Conservation (phyloP, 37 sponge, comb jelly and placozoan species). For the Theonella swinhoei region DNA sequence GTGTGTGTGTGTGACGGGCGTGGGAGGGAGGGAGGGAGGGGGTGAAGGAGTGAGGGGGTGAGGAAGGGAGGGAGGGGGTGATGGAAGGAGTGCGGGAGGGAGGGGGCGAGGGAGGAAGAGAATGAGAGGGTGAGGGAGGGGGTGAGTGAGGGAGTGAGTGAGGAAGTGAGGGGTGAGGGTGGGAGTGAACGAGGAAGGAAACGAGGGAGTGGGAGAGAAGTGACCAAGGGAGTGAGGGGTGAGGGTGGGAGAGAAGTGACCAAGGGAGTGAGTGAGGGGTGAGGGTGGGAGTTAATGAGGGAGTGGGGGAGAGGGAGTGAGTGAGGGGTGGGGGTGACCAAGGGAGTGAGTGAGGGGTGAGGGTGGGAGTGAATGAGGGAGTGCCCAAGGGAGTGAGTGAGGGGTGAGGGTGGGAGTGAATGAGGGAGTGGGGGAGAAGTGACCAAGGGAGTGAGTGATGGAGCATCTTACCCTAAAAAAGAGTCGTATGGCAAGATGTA, state of each 20-base stretch:
- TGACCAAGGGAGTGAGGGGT: background rate
- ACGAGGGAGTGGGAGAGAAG: background rate
- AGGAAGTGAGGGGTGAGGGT: too few species aligned
- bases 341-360: too few species aligned
- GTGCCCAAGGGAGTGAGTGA: background rate
- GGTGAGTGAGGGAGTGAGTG: background rate
- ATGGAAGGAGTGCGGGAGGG: background rate
- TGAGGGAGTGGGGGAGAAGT: too few species aligned
- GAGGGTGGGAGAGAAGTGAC: background rate
- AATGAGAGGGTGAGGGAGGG: too few species aligned
- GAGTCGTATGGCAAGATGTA: slow-evolving; percentile 59
- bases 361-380: too few species aligned
- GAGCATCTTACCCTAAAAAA: slow-evolving; percentile 72
- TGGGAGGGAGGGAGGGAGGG: background rate
- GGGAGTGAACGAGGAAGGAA: background rate
- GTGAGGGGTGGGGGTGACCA: too few species aligned
- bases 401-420: too few species aligned
- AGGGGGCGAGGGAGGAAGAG: too few species aligned
- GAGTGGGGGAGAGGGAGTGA: too few species aligned
- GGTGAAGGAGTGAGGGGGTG: background rate
- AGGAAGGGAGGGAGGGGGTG: background rate
- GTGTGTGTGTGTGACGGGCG: too few species aligned
- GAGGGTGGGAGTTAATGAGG: slow-evolving; percentile 47
- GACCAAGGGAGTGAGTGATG: too few species aligned
- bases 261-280: background rate